Percentiles rank a stretch among this genome's conserved stretches.
phyloP scores from a whole-genome alignment of 2,113 vertebrate species.

The Meleagris gallopavo region DNA sequence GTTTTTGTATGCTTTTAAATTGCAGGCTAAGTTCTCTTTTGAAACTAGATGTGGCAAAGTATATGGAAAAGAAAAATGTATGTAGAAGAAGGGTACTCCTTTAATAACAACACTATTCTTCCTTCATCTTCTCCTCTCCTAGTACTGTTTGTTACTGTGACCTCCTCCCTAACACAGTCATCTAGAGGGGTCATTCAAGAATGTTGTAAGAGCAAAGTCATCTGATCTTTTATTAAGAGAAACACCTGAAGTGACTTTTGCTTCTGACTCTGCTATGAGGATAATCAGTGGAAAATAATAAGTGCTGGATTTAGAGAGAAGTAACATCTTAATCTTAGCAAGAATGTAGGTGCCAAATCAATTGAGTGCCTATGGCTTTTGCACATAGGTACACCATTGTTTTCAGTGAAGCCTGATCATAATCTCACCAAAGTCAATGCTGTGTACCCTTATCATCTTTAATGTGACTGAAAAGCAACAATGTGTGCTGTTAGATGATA shows the following conservation, averaged over 20 bases:
- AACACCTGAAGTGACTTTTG: neutral
- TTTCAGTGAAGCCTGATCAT: neutral
- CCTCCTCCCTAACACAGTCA: neutral
- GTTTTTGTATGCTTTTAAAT: neutral
- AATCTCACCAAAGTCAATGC: neutral
- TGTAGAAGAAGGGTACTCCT: neutral
- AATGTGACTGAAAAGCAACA: neutral
- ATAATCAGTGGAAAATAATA: neutral
- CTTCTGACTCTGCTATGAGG: neutral
- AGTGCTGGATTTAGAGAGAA: neutral
- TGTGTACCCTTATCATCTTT: neutral
- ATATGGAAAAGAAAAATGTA: neutral
- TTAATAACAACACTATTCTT: neutral
- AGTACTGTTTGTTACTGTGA: neutral
- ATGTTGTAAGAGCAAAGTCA: neutral
- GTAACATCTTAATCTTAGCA: neutral
- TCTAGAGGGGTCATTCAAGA: neutral
- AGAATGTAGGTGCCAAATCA: neutral
- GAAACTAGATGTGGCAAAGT: neutral
- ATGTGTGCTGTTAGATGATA: accelerated
- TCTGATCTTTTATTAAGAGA: neutral
- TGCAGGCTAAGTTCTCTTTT: neutral
- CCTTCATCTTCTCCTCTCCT: neutral
- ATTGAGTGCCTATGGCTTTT: neutral
- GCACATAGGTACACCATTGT: accelerated